Evolutionary conservation across 2,888 invertebrate species (phyloP), one percentile per base, ranked within the genome.

Genomic region (Caenorhabditis parvicauda): DNA sequence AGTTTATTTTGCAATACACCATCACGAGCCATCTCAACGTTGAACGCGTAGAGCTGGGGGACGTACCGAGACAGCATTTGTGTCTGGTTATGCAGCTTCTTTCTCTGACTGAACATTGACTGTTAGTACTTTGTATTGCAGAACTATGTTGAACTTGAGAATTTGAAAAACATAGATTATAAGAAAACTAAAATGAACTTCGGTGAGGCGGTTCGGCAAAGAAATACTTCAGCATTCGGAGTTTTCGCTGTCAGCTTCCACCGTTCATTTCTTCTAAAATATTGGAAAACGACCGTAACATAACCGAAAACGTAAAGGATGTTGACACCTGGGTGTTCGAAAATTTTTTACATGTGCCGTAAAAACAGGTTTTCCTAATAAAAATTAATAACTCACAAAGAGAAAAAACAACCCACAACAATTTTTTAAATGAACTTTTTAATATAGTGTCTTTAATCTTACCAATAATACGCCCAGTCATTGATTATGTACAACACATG

Each of bases 401-500:
- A n/a, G n/a, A n/a, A n/a, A n/a, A n/a, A n/a, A n/a, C n/a, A n/a
- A n/a, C n/a, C n/a, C n/a, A n/a, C n/a, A n/a, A n/a, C n/a, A n/a
- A n/a, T n/a, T n/a, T n/a, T n/a, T n/a, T n/a, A n/a, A n/a, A n/a
- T n/a, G n/a, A n/a, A n/a, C n/a, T n/a, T n/a, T n/a, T n/a, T n/a
- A n/a, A n/a, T 24, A 27, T 9, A 52, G 14, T 17, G 22, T 12
- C 29, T 2, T 19, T 28, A 43, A 32, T 46, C 61, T 27, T 38
- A 76, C 75, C 74, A 78, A 85, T 96, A 94, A 84, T 96, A 95
- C 51, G 98, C 87, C 64, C 98, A 90, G 87, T 98, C 96, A 86
- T 98, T 98, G 79, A 98, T 90, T 81, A 98, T 87, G 86, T 98
- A 98, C 82, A 98, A 92, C 83, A 98, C 88, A 86, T 98, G 96